Base-by-base conservation (phyloP, 2,797 vertebrate species). In the Sebastes iracundus region DNA sequence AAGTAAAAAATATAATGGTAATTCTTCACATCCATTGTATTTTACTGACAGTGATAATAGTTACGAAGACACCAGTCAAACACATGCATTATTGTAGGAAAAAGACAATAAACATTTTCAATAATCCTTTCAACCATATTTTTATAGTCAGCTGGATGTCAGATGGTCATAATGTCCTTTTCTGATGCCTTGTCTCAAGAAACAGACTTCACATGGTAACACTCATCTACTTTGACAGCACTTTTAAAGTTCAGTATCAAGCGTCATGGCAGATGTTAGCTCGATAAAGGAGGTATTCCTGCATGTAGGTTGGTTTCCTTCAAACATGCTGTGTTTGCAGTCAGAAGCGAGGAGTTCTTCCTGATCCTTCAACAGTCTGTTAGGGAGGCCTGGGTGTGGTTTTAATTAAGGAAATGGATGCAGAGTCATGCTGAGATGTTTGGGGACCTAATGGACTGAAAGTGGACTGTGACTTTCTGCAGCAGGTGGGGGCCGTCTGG, bases 371-470 rank as follows among this genome's bases (percentile, higher is more conserved):
- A 62, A 1, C 69, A 23, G 46, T 20, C 72, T 11, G 46, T 52
- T 42, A 6, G 35, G 30, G 55, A 64, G 72, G 6, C 4, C 25
- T 38, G 84, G 85, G 82, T 65, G 80, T 55, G 73, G 74, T 82
- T 82, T 61, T 87, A 77, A 92, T 92, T 63, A 86, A 86, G 86
- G 88, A 88, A 91, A 89, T 92, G 85, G 90, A 77, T 20, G 42
- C 20, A 52, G 77, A 72, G 74, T 85, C 81, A 16, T 55, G 76
- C 79, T 74, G 49, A 70, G 85, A 56, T 73, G 75, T 76, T 80
- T 72, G 55, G 64, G 60, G 30, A 74, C 70, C 74, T 85, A 85
- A 79, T 80, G 79, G 86, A 72, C 65, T 20, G 63, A 81, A 72
- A 72, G 81, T 66, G 72, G 71, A 27, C 77, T 68, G 75, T 76